A percentile compares a stretch with the other conserved stretches of the same genome.
phyloP scores from a whole-genome alignment of 2,113 vertebrate species.

The Sprattus sprattus region DNA sequence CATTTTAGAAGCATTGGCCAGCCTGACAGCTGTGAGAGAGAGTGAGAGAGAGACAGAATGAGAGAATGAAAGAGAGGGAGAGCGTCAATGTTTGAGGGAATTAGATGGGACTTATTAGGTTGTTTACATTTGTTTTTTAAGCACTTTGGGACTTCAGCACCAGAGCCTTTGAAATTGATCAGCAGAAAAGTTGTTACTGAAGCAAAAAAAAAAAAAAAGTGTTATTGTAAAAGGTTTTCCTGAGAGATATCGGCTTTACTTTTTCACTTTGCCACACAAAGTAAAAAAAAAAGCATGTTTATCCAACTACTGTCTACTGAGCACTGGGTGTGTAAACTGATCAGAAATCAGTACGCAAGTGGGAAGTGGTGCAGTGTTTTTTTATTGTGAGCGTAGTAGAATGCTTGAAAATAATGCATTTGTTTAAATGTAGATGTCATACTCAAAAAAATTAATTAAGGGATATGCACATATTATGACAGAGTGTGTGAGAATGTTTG shows the following conservation, averaged over 20 bases:
- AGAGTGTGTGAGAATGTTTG: neutral
- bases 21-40: neutral
- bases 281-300: neutral
- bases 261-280: neutral
- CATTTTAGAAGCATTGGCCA: conserved; percentile 38
- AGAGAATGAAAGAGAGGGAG: neutral
- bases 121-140: neutral
- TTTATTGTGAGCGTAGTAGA: neutral
- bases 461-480: neutral
- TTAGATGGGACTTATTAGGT: conserved; percentile 3
- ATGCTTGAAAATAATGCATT: neutral
- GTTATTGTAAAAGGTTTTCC: neutral
- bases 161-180: conserved; percentile 2
- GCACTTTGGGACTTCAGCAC: neutral
- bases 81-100: neutral
- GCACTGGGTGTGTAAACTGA: neutral
- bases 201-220: neutral
- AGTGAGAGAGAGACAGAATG: neutral
- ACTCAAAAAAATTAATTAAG: neutral
- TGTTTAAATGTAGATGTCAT: too few relatives aligned
- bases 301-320: neutral
- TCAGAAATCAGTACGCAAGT: neutral
- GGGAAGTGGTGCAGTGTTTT: neutral
- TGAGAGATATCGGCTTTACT: neutral
- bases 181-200: conserved; percentile 1